A percentile compares a stretch with the other conserved stretches of the same genome.
These are phyloP conservation scores for Leptoclinus maculatus DNA, from an alignment of 2,797 vertebrate genomes.

Conservation along the genomic window DNA sequence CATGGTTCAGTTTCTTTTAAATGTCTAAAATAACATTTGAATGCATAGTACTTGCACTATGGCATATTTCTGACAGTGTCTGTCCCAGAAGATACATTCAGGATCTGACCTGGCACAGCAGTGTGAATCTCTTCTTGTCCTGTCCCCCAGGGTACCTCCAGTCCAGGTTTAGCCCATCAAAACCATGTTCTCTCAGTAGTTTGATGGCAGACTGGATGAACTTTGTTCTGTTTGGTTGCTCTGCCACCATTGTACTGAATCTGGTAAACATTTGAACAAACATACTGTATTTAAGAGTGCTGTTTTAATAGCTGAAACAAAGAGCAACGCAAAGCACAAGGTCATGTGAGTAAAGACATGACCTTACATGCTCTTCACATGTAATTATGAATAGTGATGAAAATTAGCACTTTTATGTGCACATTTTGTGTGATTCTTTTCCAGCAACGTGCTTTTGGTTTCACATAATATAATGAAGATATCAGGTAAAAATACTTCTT, in stretches of 20 bases:
- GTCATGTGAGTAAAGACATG: too few relatives aligned
- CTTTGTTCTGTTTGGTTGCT: neutral
- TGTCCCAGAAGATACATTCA: neutral
- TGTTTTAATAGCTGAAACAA: neutral
- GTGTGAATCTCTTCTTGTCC: slow-evolving; percentile 81
- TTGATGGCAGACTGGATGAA: neutral
- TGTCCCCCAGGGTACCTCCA: slow-evolving; percentile 82
- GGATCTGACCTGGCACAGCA: slow-evolving; percentile 76
- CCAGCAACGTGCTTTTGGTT: neutral
- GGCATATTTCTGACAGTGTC: neutral
- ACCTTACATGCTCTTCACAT: neutral
- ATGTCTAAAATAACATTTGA: too few relatives aligned
- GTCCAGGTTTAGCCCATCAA: slow-evolving; percentile 87
- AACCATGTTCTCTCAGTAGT: neutral
- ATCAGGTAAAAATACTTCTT: neutral
- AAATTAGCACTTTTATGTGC: neutral
- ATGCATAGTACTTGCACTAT: neutral
- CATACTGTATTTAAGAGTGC: neutral
- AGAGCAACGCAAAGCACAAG: neutral
- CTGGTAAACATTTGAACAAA: slow-evolving; percentile 6
- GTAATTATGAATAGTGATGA: neutral
- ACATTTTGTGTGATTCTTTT: neutral
- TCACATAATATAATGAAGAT: neutral
- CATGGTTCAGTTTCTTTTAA: neutral
- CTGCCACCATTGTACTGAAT: slow-evolving; percentile 1